Conservation (phyloP, 2,797 vertebrate species). For the Alauda arvensis region DNA sequence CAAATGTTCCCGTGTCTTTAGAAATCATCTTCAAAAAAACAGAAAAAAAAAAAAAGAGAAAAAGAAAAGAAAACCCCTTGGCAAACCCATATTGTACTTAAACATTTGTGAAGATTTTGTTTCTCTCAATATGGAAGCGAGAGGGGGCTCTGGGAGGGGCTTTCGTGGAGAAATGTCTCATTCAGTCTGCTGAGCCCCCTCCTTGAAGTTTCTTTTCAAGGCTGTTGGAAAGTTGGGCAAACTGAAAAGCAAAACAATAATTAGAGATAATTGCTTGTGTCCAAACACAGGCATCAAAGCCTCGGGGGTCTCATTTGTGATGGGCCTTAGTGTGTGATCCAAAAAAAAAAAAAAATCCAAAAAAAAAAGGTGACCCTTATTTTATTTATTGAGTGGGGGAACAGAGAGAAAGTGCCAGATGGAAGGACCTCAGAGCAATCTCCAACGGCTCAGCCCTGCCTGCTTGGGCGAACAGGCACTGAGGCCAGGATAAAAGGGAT, state of each 20-base stretch:
- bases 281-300: conserved; percentile 92
- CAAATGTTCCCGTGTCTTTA: conserved; percentile 68
- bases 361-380: conserved; percentile 69
- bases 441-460: conserved; percentile 66
- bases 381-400: conserved; percentile 75
- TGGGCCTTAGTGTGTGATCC: conserved; percentile 78
- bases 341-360: conserved; percentile 59
- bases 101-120: conserved; percentile 71
- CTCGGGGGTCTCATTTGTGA: conserved; percentile 74
- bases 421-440: conserved; percentile 77
- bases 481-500: conserved; percentile 71
- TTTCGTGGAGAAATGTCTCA: conserved; percentile 61
- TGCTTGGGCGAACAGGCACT: conserved; percentile 72
- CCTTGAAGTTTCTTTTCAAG: conserved; percentile 71
- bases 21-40: conserved; percentile 61
- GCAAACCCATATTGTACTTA: conserved; percentile 69
- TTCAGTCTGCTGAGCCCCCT: conserved; percentile 66
- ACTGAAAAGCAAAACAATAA: conserved; percentile 92
- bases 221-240: conserved; percentile 76
- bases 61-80: conserved; percentile 29
- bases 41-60: not conserved
- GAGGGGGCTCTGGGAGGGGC: conserved; percentile 48
- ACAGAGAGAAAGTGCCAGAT: conserved; percentile 86
- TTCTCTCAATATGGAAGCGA: conserved; percentile 65
- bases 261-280: conserved; percentile 91